phyloP scores from a whole-genome alignment of 1,140 invertebrate genomes.

The Tetramorium parvispinum region DNA sequence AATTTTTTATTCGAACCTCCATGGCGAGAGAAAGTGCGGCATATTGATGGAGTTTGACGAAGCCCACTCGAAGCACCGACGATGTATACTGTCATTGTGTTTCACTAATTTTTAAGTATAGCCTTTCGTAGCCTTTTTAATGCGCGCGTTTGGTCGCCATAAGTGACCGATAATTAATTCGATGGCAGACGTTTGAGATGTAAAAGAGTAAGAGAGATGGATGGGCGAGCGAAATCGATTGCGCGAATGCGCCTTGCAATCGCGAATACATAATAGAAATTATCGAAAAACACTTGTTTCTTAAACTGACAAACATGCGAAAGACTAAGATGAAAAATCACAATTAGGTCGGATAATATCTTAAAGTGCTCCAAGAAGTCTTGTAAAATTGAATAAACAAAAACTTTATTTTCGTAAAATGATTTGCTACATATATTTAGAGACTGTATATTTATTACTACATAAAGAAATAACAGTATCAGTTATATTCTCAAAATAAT shows the following conservation, averaged over 20 bases:
- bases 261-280: neutral
- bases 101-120: conserved; percentile 66
- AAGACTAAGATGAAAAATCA: neutral
- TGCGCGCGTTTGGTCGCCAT: conserved; percentile 25
- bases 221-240: conserved; percentile 42
- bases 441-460: neutral
- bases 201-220: neutral
- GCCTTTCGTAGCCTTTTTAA: conserved; percentile 53
- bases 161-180: conserved; percentile 32
- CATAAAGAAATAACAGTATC: neutral
- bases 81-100: conserved; percentile 62
- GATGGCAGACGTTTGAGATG: neutral
- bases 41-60: conserved; percentile 36
- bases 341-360: neutral
- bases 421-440: neutral
- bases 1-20: conserved; percentile 46
- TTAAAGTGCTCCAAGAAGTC: neutral
- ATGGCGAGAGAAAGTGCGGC: conserved; percentile 15
- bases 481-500: neutral
- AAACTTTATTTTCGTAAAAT: neutral
- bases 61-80: conserved; percentile 36
- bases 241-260: conserved; percentile 23
- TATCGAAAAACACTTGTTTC: neutral
- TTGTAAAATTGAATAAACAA: neutral
- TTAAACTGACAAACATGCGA: neutral